phyloP scores from a whole-genome alignment of 1,140 invertebrate species.

The Leptopilina clavipes region DNA sequence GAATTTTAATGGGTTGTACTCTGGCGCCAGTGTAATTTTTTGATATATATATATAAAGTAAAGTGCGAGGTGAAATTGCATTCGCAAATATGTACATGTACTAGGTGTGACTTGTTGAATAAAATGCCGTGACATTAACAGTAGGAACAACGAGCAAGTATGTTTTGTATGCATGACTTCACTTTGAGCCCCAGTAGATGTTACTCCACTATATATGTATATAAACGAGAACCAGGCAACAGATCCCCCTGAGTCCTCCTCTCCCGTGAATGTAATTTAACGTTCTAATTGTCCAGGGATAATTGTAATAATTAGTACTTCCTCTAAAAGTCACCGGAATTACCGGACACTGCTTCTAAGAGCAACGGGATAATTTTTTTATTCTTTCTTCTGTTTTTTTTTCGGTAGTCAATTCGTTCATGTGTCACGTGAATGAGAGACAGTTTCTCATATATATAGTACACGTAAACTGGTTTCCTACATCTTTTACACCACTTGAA shows the following conservation, averaged over 20 bases:
- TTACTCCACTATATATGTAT: neutral
- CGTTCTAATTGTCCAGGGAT: constrained; percentile 55
- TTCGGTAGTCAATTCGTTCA: constrained; percentile 23
- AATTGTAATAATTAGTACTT: constrained; percentile 57
- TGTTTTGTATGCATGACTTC: constrained; percentile 52
- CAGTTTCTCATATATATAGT: constrained; percentile 38
- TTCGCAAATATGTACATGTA: neutral
- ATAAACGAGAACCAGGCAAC: constrained; percentile 26
- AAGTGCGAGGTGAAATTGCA: constrained; percentile 7
- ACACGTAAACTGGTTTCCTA: neutral
- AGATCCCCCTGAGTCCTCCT: constrained; percentile 38
- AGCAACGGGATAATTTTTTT: constrained; percentile 42
- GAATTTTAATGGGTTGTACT: neutral
- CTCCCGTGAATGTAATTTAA: constrained; percentile 55
- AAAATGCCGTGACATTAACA: constrained; percentile 35
- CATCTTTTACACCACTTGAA: neutral
- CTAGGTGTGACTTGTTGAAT: constrained; percentile 31
- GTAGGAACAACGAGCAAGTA: constrained; percentile 29
- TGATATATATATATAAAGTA: neutral
- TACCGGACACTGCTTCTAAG: constrained; percentile 45
- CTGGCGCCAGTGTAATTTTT: neutral
- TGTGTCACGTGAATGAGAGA: constrained; percentile 39
- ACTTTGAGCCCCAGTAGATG: constrained; percentile 33
- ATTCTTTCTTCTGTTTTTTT: too few species aligned
- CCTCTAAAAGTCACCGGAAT: constrained; percentile 44